phyloP scores from a whole-genome alignment of 2,113 vertebrate species.

The Dromaius novaehollandiae region DNA sequence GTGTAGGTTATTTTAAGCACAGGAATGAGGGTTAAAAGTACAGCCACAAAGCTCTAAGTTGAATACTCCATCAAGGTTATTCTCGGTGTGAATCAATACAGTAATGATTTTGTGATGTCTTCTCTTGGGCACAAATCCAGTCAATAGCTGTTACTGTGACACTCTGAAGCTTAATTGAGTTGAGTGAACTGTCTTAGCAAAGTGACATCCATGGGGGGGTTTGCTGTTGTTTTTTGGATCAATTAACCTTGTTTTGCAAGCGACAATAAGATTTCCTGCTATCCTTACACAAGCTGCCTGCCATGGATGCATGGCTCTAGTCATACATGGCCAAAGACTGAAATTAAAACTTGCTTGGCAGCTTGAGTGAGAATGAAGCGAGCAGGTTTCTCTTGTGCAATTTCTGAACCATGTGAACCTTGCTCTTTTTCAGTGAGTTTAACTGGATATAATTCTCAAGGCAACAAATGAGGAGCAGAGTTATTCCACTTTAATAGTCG shows the following conservation, averaged over 20 bases:
- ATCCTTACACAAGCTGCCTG: background rate
- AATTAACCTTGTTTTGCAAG: background rate
- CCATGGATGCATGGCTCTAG: background rate
- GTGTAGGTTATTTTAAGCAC: background rate
- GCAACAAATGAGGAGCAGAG: background rate
- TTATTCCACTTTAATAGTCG: background rate
- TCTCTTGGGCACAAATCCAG: background rate
- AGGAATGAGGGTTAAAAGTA: background rate
- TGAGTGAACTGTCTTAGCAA: background rate
- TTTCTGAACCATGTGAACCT: background rate
- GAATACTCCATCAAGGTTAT: background rate
- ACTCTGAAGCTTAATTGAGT: background rate
- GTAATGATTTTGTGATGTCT: background rate
- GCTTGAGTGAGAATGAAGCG: background rate
- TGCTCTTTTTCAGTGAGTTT: conserved; percentile 24
- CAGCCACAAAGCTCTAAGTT: background rate
- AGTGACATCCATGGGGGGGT: background rate
- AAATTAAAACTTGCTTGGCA: conserved; percentile 17
- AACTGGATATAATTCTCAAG: conserved; percentile 24
- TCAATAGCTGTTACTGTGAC: background rate
- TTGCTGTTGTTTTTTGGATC: background rate
- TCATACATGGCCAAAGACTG: background rate
- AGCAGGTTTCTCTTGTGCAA: conserved; percentile 45
- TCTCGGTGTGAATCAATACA: background rate
- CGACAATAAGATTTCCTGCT: background rate